Conservation (phyloP, 2,888 invertebrate genomes). For the Apamea monoglypha region DNA sequence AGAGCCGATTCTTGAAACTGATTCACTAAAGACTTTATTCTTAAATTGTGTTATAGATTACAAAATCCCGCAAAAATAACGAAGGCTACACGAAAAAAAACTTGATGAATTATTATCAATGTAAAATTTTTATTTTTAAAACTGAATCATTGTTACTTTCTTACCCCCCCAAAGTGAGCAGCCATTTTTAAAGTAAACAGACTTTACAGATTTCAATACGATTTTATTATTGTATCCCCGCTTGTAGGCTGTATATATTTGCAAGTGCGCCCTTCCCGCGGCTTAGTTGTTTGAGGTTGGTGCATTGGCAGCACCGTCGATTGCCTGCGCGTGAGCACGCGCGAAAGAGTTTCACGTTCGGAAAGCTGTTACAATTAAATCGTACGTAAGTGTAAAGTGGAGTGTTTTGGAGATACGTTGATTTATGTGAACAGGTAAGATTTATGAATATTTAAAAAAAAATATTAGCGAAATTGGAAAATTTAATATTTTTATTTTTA, state of each 20-base stretch:
- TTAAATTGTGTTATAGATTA: background rate
- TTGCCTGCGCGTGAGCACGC: slow-evolving; percentile 71
- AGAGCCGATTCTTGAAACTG: background rate
- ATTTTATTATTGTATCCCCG: slow-evolving; percentile 70
- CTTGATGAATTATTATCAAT: background rate
- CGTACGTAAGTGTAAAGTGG: slow-evolving; percentile 44
- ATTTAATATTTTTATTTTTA: background rate
- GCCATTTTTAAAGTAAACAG: slow-evolving; percentile 9
- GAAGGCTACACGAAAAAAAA: too few relatives aligned
- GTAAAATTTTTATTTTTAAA: background rate
- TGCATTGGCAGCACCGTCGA: slow-evolving; percentile 65
- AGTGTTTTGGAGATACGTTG: slow-evolving; percentile 46
- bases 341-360: slow-evolving; percentile 52
- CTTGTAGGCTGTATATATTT: slow-evolving; percentile 74
- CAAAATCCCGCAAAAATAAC: background rate
- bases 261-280: slow-evolving; percentile 75
- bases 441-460: background rate
- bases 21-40: background rate
- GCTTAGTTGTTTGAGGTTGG: slow-evolving; percentile 74
- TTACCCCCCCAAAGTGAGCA: background rate
- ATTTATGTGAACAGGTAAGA: slow-evolving; percentile 44
- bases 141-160: background rate
- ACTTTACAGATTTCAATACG: slow-evolving; percentile 28
- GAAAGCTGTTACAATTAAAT: slow-evolving; percentile 47
- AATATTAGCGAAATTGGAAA: too few relatives aligned